A percentile compares a stretch with the other conserved stretches of the same genome.
These are phyloP conservation scores for Rissa tridactyla DNA, from an alignment of 2,113 vertebrate species.

Conservation along the genomic window DNA sequence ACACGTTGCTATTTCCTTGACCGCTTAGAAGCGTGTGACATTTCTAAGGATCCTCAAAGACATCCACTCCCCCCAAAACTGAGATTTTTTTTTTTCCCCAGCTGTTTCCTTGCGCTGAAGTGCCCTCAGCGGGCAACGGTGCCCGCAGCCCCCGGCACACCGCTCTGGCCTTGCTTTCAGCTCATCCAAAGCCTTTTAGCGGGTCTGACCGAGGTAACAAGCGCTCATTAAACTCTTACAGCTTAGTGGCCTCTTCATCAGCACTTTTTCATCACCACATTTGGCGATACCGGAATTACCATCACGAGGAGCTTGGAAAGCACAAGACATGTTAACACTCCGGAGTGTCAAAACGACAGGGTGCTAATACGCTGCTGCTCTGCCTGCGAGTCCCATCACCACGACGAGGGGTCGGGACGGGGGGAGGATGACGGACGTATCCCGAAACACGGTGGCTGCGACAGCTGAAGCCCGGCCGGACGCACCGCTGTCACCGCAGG, in stretches of 20 bases:
- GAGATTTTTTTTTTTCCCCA: not conserved
- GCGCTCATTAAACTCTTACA: not conserved
- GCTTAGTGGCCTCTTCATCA: not conserved
- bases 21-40: not conserved
- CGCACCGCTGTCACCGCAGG: not conserved
- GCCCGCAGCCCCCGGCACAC: not conserved
- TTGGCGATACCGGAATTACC: not conserved
- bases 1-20: not conserved
- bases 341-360: not conserved
- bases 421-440: not conserved
- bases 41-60: not conserved
- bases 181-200: not conserved
- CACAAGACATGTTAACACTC: not conserved
- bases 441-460: not conserved
- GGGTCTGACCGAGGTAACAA: not conserved
- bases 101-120: not conserved
- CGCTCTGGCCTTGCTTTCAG: not conserved
- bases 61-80: not conserved
- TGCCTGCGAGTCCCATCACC: rapidly evolving
- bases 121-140: not conserved
- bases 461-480: not conserved
- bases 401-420: rapidly evolving
- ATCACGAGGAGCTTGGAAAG: not conserved
- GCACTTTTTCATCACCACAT: not conserved
- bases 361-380: not conserved